Evolutionary conservation across 2,113 vertebrate species (phyloP), one percentile per base, ranked within the genome.

Genomic region (Paradoxurus hermaphroditus): DNA sequence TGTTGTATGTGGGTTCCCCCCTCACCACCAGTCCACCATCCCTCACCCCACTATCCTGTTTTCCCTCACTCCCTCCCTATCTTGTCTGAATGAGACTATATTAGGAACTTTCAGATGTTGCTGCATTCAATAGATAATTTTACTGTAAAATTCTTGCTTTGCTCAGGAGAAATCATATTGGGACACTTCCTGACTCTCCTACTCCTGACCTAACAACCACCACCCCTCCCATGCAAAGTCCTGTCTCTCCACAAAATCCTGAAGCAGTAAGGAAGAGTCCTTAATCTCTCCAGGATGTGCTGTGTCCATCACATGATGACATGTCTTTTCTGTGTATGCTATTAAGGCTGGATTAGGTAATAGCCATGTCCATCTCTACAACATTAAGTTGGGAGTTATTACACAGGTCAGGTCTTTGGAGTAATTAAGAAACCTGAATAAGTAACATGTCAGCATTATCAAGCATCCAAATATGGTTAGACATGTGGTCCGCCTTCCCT

Each of bases 81-180:
- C 41, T 94, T 88, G 41, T 95, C 78, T 75, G 49, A 27, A 79
- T 51, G 72, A 75, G 15, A 53, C 46, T 92, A 11, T 79, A 36
- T 77, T 84, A 87, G 56, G 91, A 77, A 63, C 56, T 41, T 72
- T 94, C 41, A 15, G 84, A 93, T 68, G 65, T 46, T 68, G 29
- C n/a, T 92, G 19, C 31, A n/a, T 65, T 59, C 44, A 53, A 73
- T 78, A 56, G 49, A n/a, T 85, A 93, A 84, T 91, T 96, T 86
- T 92, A 89, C 94, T 78, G 81, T 39, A 85, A 81, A 12, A 49
- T 79, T 34, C 75, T 51, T 53, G 39, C 39, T 96, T 93, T 87
- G 39, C n/a, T 72, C 46, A 34, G 25, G 81, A 84, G 51, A 94
- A 53, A 83, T 90, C 62, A 39, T 65, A 87, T 39, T 89, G 73